Percentiles rank a stretch among this genome's conserved stretches.
phyloP scores from a whole-genome alignment of 2,797 vertebrate genomes.

The Clamator glandarius region DNA sequence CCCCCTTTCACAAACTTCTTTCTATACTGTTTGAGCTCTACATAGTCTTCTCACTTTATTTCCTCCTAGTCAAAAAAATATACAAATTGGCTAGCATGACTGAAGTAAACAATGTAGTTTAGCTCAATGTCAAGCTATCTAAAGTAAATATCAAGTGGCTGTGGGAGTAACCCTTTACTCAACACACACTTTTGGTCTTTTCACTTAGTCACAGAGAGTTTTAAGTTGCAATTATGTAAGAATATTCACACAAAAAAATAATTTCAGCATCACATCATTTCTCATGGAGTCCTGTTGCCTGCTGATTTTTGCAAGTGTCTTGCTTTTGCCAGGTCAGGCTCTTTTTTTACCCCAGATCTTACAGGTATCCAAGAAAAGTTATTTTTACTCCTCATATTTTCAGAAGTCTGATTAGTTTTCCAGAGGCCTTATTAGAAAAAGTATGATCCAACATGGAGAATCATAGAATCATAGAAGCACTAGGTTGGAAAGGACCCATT shows the following conservation, averaged over 20 bases:
- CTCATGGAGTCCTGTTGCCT: conserved; percentile 4
- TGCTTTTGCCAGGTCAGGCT: conserved; percentile 37
- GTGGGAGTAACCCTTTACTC: background rate
- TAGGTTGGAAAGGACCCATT: too few species aligned
- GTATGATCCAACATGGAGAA: background rate
- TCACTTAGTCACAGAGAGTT: background rate
- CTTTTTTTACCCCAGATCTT: conserved; percentile 41
- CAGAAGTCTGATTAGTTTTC: conserved; percentile 49
- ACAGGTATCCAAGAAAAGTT: conserved; percentile 17
- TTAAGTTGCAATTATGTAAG: conserved; percentile 14
- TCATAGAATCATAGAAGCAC: too few species aligned
- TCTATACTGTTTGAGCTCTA: background rate
- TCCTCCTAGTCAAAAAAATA: background rate
- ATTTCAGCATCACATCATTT: conserved; percentile 39
- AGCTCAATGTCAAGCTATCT: conserved; percentile 11
- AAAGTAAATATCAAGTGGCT: background rate
- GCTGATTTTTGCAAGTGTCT: conserved; percentile 26
- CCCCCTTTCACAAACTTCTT: background rate
- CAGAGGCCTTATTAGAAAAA: conserved; percentile 24
- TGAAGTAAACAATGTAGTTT: conserved; percentile 1
- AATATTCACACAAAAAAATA: conserved; percentile 28
- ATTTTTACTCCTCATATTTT: conserved; percentile 52
- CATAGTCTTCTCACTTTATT: background rate
- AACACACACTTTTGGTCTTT: background rate
- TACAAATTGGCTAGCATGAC: background rate